Evolutionary conservation across 2,797 vertebrate species (phyloP).

Genomic region (Ispidina picta): DNA sequence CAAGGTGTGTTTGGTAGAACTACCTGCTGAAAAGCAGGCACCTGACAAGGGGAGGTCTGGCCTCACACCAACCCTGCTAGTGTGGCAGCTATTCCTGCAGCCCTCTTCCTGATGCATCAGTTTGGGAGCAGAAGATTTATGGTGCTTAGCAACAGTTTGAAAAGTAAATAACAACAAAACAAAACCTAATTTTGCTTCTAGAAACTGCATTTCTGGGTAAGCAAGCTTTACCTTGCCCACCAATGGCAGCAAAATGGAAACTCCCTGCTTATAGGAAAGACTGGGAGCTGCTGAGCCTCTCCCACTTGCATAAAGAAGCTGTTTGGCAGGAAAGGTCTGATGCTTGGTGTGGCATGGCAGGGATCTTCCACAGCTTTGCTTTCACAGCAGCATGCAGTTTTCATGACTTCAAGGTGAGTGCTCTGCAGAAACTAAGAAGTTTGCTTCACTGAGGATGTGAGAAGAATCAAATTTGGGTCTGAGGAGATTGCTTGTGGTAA

Average conservation of each 20-base stretch:
- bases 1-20: not conserved
- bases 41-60: not conserved
- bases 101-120: not conserved
- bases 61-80: not conserved
- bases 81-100: not conserved
- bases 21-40: not conserved
- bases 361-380: not conserved
- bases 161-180: not conserved
- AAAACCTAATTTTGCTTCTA: not conserved
- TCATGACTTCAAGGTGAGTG: not conserved
- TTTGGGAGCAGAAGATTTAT: not conserved
- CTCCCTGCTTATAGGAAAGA: not conserved
- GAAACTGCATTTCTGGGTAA: not conserved
- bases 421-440: fast-evolving
- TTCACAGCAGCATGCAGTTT: not conserved
- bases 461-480: not conserved
- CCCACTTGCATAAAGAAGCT: not conserved
- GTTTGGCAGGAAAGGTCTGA: not conserved
- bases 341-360: not conserved
- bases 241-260: not conserved
- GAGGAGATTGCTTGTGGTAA: not conserved
- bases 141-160: not conserved
- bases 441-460: not conserved
- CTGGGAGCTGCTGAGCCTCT: not conserved
- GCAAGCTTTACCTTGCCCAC: not conserved